phyloP scores from a whole-genome alignment of 1,140 invertebrate species.

The Drosophila tristis region DNA sequence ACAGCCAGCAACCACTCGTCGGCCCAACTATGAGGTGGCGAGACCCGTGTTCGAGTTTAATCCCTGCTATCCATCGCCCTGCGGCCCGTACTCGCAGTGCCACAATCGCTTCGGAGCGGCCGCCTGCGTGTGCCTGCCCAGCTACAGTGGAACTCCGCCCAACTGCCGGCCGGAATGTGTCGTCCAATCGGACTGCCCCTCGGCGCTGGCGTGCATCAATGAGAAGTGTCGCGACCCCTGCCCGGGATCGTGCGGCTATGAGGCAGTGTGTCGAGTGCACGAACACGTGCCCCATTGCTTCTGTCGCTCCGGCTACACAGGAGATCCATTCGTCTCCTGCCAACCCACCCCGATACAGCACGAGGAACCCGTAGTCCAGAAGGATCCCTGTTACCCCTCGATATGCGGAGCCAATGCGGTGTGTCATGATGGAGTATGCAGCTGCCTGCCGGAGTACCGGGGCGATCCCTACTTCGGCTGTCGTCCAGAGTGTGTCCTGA shows the following conservation, averaged over 20 bases:
- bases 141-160: constrained; percentile 89
- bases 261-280: constrained; percentile 90
- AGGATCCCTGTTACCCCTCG: constrained; percentile 87
- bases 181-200: constrained; percentile 88
- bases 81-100: constrained; percentile 88
- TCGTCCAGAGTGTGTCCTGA: constrained; percentile 89
- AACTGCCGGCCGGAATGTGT: constrained; percentile 89
- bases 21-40: constrained; percentile 85
- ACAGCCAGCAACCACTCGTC: constrained; percentile 9
- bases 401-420: constrained; percentile 92
- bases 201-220: constrained; percentile 91
- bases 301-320: constrained; percentile 88
- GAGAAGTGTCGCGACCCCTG: constrained; percentile 93
- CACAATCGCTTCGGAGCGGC: constrained; percentile 86
- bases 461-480: constrained; percentile 88
- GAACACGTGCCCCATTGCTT: constrained; percentile 91
- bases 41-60: constrained; percentile 84
- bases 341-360: constrained; percentile 85
- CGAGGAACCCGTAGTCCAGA: constrained; percentile 86
- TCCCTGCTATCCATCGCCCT: constrained; percentile 90
- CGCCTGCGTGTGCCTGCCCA: constrained; percentile 87
- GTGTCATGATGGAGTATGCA: constrained; percentile 86
- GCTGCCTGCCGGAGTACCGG: constrained; percentile 88
- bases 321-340: constrained; percentile 87
- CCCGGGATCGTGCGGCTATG: constrained; percentile 90